phyloP scores from a whole-genome alignment of 2,797 vertebrate genomes.

The Phylloscopus collybita region DNA sequence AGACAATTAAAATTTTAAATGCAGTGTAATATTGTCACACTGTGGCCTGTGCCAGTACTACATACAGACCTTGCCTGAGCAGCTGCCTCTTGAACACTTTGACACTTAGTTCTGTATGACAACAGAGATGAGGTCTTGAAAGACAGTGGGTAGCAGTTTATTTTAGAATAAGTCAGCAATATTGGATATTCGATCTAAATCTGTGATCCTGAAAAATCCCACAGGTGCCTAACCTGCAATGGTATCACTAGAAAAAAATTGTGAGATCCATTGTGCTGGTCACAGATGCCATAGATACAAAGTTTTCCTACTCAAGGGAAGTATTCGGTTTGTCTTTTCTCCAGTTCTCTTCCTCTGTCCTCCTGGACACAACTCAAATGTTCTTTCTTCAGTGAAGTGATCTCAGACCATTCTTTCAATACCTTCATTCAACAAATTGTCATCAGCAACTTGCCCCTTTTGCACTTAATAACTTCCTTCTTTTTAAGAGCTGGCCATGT shows the following conservation, averaged over 20 bases:
- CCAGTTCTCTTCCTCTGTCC: background rate
- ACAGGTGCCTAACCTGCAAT: background rate
- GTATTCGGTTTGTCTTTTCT: background rate
- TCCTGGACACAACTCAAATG: background rate
- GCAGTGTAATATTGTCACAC: background rate
- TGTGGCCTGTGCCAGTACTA: slow-evolving; percentile 30
- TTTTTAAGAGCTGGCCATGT: background rate
- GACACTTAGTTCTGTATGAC: fast-evolving
- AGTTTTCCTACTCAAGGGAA: background rate
- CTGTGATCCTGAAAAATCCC: background rate
- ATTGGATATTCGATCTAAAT: background rate
- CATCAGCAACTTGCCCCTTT: background rate
- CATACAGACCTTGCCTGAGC: background rate
- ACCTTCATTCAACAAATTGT: background rate
- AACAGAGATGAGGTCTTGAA: background rate
- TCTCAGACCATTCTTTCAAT: background rate
- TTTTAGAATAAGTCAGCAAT: background rate
- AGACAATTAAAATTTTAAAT: slow-evolving; percentile 17
- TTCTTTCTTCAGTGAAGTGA: background rate
- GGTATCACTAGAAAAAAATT: background rate
- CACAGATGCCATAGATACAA: background rate
- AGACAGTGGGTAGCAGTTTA: background rate
- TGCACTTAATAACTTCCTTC: background rate
- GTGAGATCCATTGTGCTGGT: background rate
- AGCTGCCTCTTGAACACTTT: background rate